A percentile compares a stretch with the other conserved stretches of the same genome.
These are phyloP conservation scores for Caligus rogercresseyi DNA, from an alignment of 1,140 invertebrate genomes.

Conservation along the genomic window DNA sequence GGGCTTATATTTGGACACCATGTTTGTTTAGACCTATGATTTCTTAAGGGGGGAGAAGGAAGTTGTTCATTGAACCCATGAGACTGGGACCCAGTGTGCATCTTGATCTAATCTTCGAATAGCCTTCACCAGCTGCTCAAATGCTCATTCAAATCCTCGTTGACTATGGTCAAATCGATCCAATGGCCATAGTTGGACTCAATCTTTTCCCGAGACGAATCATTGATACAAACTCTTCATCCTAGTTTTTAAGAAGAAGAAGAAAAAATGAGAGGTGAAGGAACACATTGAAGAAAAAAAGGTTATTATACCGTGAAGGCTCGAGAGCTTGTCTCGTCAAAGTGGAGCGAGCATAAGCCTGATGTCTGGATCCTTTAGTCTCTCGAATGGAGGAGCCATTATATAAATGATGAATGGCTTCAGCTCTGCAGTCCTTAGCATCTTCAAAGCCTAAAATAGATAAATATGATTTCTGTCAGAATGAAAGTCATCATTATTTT, in stretches of 20 bases:
- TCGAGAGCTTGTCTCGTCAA: slow-evolving; percentile 67
- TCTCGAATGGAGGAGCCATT: slow-evolving; percentile 67
- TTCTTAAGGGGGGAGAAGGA: too few relatives aligned
- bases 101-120: slow-evolving; percentile 74
- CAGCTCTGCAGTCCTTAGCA: slow-evolving; percentile 66
- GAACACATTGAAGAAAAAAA: slow-evolving; percentile 15
- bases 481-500: too few relatives aligned
- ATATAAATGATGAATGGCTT: slow-evolving; percentile 91
- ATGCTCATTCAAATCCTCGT: slow-evolving; percentile 68
- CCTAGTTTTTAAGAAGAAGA: slow-evolving; percentile 44
- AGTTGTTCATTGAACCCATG: slow-evolving; percentile 47
- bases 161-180: slow-evolving; percentile 82
- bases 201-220: slow-evolving; percentile 68
- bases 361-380: slow-evolving; percentile 62
- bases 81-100: slow-evolving; percentile 85
- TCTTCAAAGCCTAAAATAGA: slow-evolving; percentile 62
- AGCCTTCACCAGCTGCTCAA: slow-evolving; percentile 61
- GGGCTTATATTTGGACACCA: too few relatives aligned
- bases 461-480: too few relatives aligned
- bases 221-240: slow-evolving; percentile 82
- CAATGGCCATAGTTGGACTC: slow-evolving; percentile 85
- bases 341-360: slow-evolving; percentile 66
- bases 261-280: slow-evolving; percentile 24
- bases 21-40: too few relatives aligned
- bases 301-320: slow-evolving; percentile 57